Percentiles rank a stretch among this genome's conserved stretches.
Conservation (phyloP, 2,888 invertebrate genomes). For the Eupithecia subumbrata region DNA sequence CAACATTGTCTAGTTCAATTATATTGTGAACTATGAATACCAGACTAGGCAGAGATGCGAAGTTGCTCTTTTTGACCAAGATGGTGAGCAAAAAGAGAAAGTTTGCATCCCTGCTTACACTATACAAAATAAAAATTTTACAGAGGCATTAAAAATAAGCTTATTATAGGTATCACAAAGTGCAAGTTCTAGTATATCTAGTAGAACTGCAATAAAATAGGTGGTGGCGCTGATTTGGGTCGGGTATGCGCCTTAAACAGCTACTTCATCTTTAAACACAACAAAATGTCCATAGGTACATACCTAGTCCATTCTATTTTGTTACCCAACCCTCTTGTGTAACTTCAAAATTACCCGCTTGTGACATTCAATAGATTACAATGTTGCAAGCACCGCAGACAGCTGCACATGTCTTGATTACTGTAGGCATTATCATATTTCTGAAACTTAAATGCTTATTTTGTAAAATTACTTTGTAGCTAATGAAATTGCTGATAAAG, state of each 20-base stretch:
- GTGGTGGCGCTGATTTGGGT: too few relatives aligned
- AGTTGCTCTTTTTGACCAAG: too few relatives aligned
- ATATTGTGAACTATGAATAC: not conserved
- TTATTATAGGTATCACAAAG: too few relatives aligned
- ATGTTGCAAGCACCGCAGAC: conserved; percentile 22
- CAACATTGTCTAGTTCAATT: not conserved
- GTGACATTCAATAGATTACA: conserved; percentile 32
- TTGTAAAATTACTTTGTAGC: not conserved
- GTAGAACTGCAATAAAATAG: too few relatives aligned
- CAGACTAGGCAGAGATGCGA: too few relatives aligned
- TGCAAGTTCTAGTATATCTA: too few relatives aligned
- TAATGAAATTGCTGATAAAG: not conserved
- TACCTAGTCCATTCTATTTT: not conserved
- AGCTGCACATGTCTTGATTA: conserved; percentile 13
- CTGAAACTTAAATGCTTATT: not conserved
- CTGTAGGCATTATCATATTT: conserved; percentile 13
- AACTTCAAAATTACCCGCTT: conserved; percentile 28
- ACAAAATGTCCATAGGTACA: not conserved
- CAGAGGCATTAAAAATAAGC: too few relatives aligned
- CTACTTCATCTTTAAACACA: not conserved
- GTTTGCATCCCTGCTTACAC: too few relatives aligned
- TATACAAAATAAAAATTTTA: too few relatives aligned
- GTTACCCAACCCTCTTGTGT: conserved; percentile 27
- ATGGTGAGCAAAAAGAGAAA: too few relatives aligned
- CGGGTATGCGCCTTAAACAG: not conserved